phyloP scores from a whole-genome alignment of 37 sponge, comb jelly and placozoan species.

The Agelas oroides region DNA sequence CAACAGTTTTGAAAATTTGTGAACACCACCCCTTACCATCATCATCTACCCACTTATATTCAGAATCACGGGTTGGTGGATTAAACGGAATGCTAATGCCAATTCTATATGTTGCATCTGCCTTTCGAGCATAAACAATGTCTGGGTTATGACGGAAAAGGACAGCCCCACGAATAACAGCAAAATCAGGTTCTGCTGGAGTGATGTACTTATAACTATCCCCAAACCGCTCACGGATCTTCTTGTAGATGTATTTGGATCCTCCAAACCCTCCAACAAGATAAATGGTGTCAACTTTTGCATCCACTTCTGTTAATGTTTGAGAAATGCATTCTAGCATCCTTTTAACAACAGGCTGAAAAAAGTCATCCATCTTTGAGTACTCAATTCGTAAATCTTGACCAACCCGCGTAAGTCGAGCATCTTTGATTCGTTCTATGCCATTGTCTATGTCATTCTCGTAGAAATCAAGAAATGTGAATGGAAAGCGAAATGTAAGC shows the following conservation, averaged over 20 bases:
- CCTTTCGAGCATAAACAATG: conserved; percentile 8
- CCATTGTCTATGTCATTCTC: not conserved
- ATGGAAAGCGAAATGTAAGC: not conserved
- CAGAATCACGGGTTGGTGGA: not conserved
- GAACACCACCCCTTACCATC: not conserved
- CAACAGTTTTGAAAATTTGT: not conserved
- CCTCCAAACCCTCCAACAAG: conserved; percentile 56
- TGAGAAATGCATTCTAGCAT: not conserved
- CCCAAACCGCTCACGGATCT: not conserved
- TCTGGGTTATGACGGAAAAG: conserved; percentile 7
- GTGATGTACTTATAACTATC: not conserved
- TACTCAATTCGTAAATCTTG: not conserved
- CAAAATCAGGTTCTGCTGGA: not conserved
- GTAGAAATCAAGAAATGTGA: not conserved
- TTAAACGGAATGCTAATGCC: not conserved
- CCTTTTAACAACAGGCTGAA: not conserved
- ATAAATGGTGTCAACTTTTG: conserved; percentile 8
- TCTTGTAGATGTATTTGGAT: conserved; percentile 12
- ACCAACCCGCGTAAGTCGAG: not conserved
- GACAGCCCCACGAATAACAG: conserved; percentile 35
- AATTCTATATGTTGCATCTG: conserved; percentile 52
- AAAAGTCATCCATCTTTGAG: conserved; percentile 20
- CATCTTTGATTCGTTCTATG: not conserved
- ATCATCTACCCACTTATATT: not conserved
- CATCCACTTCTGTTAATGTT: not conserved